Evolutionary conservation across 1,140 invertebrate species (phyloP).

Genomic region (Xylocopa sonorina): DNA sequence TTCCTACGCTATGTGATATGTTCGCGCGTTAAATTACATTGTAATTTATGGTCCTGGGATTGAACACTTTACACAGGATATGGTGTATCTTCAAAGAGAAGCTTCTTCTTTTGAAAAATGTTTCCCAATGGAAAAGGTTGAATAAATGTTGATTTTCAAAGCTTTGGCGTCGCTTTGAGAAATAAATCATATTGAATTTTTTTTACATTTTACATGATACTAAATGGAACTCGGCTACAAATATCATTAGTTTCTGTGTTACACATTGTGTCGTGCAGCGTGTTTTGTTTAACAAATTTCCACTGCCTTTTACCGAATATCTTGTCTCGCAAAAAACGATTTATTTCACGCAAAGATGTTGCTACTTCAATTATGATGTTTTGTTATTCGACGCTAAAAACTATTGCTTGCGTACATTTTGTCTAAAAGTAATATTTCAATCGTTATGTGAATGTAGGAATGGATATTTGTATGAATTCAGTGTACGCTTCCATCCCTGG

Average conservation of each 20-base stretch:
- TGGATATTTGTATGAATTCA: slow-evolving; percentile 78
- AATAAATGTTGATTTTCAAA: slow-evolving; percentile 61
- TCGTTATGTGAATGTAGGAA: slow-evolving; percentile 65
- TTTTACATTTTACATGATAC: slow-evolving; percentile 28
- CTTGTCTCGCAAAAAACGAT: background rate
- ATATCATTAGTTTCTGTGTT: background rate
- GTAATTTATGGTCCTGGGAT: slow-evolving; percentile 42
- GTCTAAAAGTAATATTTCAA: slow-evolving; percentile 51
- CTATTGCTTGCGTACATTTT: slow-evolving; percentile 17
- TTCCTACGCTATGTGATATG: slow-evolving; percentile 58
- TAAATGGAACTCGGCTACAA: slow-evolving; percentile 2
- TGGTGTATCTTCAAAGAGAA: slow-evolving; percentile 45
- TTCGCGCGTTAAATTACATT: slow-evolving; percentile 43
- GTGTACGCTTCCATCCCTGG: slow-evolving; percentile 82
- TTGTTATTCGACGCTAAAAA: slow-evolving; percentile 21
- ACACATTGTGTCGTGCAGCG: background rate
- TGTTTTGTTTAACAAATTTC: slow-evolving; percentile 4
- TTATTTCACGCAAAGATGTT: background rate
- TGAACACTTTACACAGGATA: slow-evolving; percentile 44
- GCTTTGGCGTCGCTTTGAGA: slow-evolving; percentile 50
- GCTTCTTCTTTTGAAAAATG: slow-evolving; percentile 38
- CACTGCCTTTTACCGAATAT: background rate
- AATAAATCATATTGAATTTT: slow-evolving; percentile 37
- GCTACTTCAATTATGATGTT: background rate
- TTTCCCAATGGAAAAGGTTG: slow-evolving; percentile 65